These are phyloP conservation scores for Penelope pileata DNA, from an alignment of 2,113 vertebrate genomes.

Conservation along the genomic window DNA sequence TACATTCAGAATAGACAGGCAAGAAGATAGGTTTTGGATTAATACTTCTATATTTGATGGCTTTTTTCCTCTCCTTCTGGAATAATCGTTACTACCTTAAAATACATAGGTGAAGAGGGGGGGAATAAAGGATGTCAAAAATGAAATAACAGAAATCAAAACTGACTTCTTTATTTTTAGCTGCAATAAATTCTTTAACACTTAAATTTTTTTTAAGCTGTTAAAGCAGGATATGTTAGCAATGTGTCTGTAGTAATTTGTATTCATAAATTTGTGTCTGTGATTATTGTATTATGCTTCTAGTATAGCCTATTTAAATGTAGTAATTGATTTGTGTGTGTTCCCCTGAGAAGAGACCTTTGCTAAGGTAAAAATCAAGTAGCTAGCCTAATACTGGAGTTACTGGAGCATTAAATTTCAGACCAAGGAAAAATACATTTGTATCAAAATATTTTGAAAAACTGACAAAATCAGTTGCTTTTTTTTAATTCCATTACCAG, in stretches of 20 bases:
- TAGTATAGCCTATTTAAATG: slow-evolving; percentile 4
- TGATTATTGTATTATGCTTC: slow-evolving; percentile 16
- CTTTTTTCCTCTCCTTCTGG: background rate
- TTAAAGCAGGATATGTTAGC: background rate
- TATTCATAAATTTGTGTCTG: slow-evolving; percentile 8
- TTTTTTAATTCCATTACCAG: background rate
- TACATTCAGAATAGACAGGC: background rate
- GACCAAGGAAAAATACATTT: background rate
- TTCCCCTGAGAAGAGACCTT: background rate
- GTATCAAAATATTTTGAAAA: background rate
- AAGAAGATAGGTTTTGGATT: background rate
- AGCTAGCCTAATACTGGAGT: background rate
- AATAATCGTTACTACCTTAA: background rate
- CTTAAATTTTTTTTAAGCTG: slow-evolving; percentile 20
- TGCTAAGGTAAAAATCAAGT: background rate
- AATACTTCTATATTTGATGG: background rate
- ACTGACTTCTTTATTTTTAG: background rate
- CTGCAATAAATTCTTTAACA: slow-evolving; percentile 23
- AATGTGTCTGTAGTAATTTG: background rate
- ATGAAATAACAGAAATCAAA: background rate
- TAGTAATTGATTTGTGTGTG: background rate
- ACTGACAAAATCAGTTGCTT: background rate
- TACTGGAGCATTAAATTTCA: background rate
- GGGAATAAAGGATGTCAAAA: background rate
- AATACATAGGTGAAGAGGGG: background rate